phyloP scores from a whole-genome alignment of 2,113 vertebrate genomes.

The Megaptera novaeangliae region DNA sequence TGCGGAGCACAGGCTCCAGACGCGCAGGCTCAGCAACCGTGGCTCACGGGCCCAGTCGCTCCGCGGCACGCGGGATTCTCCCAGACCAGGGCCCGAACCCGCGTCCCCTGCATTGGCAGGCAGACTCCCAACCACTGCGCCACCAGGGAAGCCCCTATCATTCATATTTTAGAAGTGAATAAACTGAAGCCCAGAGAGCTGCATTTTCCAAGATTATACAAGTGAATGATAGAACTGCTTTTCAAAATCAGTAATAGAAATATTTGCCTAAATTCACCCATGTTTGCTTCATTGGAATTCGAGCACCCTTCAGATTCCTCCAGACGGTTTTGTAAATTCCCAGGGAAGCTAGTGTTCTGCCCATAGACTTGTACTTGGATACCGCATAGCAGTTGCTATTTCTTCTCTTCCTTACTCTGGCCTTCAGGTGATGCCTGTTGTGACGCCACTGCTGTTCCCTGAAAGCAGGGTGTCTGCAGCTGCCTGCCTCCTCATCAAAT shows the following conservation, averaged over 20 bases:
- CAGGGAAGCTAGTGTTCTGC: not conserved
- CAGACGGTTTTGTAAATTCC: not conserved
- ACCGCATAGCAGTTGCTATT: fast-evolving
- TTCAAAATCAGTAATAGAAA: not conserved
- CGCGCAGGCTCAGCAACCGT: no score
- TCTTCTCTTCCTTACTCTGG: fast-evolving
- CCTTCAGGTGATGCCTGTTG: fast-evolving
- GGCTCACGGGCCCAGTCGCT: no score
- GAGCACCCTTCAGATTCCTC: not conserved
- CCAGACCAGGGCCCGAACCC: no score
- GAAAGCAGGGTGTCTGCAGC: not conserved
- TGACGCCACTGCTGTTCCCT: not conserved
- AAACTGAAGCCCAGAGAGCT: not conserved
- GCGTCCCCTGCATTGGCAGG: no score
- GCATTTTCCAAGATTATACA: not conserved
- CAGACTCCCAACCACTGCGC: no score
- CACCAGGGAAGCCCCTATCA: not conserved
- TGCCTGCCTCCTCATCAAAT: not conserved
- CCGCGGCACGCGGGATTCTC: no score
- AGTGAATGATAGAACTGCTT: not conserved
- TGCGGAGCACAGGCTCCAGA: no score
- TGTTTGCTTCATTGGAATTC: not conserved
- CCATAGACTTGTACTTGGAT: not conserved
- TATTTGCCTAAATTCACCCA: not conserved
- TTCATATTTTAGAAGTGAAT: not conserved